Conservation (phyloP, 1,140 invertebrate species). For the Drosophila willistoni region DNA sequence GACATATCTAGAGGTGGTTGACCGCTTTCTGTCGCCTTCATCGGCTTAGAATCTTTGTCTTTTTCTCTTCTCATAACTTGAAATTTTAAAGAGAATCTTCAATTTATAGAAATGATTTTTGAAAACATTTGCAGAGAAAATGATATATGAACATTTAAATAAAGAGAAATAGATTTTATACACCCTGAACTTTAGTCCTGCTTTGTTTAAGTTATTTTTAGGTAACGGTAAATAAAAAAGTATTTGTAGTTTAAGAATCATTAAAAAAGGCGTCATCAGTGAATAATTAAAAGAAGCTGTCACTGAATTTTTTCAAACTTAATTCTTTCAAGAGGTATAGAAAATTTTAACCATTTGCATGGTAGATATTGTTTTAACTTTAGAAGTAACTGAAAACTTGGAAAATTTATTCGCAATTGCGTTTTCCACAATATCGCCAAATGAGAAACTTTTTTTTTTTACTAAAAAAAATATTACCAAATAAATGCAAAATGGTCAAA, state of each 20-base stretch:
- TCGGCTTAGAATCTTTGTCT: not conserved
- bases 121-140: not conserved
- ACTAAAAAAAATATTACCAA: conserved; percentile 21
- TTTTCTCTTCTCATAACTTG: not conserved
- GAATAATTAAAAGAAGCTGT: no score
- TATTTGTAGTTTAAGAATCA: no score
- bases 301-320: no score
- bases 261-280: no score
- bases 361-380: conserved; percentile 19
- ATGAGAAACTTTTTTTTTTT: conserved; percentile 50
- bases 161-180: no score
- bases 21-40: not conserved
- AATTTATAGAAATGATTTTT: not conserved
- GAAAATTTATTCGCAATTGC: conserved; percentile 68
- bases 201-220: no score
- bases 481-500: conserved; percentile 48
- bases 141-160: no score
- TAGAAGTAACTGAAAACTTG: conserved; percentile 52
- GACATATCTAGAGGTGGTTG: not conserved
- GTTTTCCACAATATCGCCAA: conserved; percentile 58
- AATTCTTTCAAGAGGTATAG: no score
- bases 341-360: conserved; percentile 36
- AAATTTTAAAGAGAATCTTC: not conserved
- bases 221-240: no score
- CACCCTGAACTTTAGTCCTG: no score